Evolutionary conservation across 2,888 invertebrate genomes (phyloP).

Genomic region (Hipparchia semele): DNA sequence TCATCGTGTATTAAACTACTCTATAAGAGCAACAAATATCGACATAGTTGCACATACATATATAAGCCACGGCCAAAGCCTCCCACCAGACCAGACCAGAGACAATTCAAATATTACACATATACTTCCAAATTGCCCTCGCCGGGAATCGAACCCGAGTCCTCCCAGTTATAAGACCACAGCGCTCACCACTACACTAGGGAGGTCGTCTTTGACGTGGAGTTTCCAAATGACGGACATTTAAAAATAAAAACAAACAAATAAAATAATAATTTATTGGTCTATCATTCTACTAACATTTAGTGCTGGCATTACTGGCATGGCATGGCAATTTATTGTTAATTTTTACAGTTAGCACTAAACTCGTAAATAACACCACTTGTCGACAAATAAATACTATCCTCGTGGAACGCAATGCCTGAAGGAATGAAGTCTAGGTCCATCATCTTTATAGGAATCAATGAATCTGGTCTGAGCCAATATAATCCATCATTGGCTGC

Average conservation of each 20-base stretch:
- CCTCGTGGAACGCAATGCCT: constrained; percentile 59
- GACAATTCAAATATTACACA: no score
- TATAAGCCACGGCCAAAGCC: no score
- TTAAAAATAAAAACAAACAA: background rate
- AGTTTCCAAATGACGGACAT: no score
- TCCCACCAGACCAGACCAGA: no score
- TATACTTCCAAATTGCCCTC: no score
- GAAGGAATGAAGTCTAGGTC: constrained; percentile 67
- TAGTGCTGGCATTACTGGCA: background rate
- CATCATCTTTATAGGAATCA: constrained; percentile 74
- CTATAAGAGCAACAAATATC: no score
- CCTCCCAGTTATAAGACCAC: no score
- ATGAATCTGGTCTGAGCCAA: constrained; percentile 58
- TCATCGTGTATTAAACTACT: no score
- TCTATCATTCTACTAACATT: background rate
- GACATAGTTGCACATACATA: no score
- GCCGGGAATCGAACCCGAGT: no score
- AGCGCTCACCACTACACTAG: no score
- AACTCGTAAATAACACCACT: constrained; percentile 70
- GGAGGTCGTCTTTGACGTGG: no score
- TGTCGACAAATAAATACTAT: constrained; percentile 61
- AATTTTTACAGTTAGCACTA: constrained; percentile 38
- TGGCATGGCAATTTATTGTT: background rate
- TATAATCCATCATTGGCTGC: constrained; percentile 74
- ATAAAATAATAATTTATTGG: constrained; percentile 9